These are phyloP conservation scores for Cololabis saira DNA, from an alignment of 2,113 vertebrate genomes.

Conservation along the genomic window DNA sequence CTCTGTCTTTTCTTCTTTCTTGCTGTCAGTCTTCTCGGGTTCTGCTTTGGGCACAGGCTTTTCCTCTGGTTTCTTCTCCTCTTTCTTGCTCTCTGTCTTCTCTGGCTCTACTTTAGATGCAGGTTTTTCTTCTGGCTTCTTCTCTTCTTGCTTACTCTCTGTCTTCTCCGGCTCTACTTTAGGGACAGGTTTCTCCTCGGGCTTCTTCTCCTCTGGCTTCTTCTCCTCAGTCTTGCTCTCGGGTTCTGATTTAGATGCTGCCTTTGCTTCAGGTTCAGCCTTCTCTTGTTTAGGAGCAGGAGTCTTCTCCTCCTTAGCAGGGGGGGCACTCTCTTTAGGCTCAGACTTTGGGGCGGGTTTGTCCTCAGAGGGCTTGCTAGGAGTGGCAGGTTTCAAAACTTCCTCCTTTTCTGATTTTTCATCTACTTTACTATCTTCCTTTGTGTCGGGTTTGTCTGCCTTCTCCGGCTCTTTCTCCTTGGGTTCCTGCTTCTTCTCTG, in stretches of 20 bases:
- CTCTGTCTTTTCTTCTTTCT: slow-evolving; percentile 73
- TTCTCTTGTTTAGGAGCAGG: slow-evolving; percentile 71
- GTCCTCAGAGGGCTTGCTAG: slow-evolving; percentile 63
- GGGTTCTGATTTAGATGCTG: slow-evolving; percentile 12
- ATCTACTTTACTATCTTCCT: slow-evolving; percentile 61
- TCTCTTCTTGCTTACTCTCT: slow-evolving; percentile 5
- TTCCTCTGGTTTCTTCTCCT: slow-evolving; percentile 70
- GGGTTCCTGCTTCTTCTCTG: slow-evolving; percentile 55
- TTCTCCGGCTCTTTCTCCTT: slow-evolving; percentile 72
- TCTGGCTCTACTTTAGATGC: slow-evolving; percentile 19
- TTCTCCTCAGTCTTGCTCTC: slow-evolving; percentile 49
- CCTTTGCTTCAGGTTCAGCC: background rate
- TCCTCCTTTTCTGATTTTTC: slow-evolving; percentile 64
- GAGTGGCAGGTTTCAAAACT: slow-evolving; percentile 52
- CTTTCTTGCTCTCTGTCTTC: slow-evolving; percentile 62
- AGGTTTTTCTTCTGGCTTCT: too few relatives aligned
- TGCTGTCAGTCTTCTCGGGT: slow-evolving; percentile 57
- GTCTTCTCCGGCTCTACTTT: slow-evolving; percentile 9
- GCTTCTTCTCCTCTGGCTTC: too few relatives aligned
- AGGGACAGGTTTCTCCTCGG: slow-evolving; percentile 12
- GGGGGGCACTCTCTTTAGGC: slow-evolving; percentile 49
- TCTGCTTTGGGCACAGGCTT: slow-evolving; percentile 57
- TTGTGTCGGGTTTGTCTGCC: slow-evolving; percentile 62
- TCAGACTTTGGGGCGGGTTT: slow-evolving; percentile 61
- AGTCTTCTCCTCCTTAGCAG: slow-evolving; percentile 69